Percentiles rank a stretch among this genome's conserved stretches.
Conservation (phyloP, 2,888 invertebrate genomes). For the Euclidia mi region DNA sequence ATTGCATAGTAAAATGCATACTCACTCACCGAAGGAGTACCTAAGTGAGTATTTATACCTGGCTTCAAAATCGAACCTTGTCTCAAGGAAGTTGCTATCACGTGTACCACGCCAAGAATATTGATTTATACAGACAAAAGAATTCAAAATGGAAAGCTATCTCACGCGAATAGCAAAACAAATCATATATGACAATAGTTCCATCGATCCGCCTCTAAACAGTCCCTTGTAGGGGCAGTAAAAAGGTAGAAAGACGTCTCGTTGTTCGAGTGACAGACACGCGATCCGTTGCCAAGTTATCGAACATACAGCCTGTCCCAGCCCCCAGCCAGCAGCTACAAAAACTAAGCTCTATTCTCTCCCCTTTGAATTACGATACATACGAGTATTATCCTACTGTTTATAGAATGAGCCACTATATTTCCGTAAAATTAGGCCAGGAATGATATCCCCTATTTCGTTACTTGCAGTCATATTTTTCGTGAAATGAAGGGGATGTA, state of each 20-base stretch:
- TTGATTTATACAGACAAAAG: slow-evolving; percentile 43
- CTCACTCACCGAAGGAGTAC: no score
- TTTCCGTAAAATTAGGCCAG: slow-evolving; percentile 32
- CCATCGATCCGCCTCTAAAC: slow-evolving; percentile 73
- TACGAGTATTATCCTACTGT: slow-evolving; percentile 34
- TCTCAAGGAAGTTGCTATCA: slow-evolving; percentile 30
- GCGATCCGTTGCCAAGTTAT: slow-evolving; percentile 85
- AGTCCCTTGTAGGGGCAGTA: slow-evolving; percentile 70
- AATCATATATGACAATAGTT: slow-evolving; percentile 76
- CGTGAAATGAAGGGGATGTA: slow-evolving; percentile 15
- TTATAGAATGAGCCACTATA: slow-evolving; percentile 32
- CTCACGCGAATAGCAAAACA: slow-evolving; percentile 73
- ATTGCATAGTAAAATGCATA: no score
- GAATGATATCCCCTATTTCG: slow-evolving; percentile 3
- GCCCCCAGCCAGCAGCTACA: slow-evolving; percentile 36
- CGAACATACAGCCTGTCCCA: slow-evolving; percentile 76
- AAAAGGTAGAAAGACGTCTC: slow-evolving; percentile 79
- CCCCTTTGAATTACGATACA: slow-evolving; percentile 24
- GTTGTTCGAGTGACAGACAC: slow-evolving; percentile 64
- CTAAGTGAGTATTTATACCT: no score
- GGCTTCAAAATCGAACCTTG: background rate
- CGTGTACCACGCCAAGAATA: slow-evolving; percentile 28
- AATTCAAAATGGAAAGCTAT: slow-evolving; percentile 47
- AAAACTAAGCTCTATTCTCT: slow-evolving; percentile 25
- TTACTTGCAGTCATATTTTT: slow-evolving; percentile 1